phyloP scores from a whole-genome alignment of 2,888 invertebrate species.

The Hirtodrosophila alboralis region DNA sequence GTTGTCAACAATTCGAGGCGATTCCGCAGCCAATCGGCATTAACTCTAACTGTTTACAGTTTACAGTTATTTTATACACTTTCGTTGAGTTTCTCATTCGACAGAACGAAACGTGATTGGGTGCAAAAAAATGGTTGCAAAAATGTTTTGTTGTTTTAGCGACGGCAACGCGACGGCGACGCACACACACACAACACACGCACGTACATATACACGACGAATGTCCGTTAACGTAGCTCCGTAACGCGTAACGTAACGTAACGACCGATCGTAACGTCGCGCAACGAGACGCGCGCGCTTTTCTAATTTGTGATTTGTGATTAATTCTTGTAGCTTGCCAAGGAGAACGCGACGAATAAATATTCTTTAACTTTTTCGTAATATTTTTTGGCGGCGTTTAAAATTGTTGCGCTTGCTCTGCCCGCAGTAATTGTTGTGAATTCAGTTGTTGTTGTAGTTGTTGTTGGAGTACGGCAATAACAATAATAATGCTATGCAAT shows the following conservation, averaged over 20 bases:
- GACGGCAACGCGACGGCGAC: conserved; percentile 58
- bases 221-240: conserved; percentile 41
- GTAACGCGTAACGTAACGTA: conserved; percentile 57
- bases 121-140: conserved; percentile 30
- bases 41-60: conserved; percentile 38
- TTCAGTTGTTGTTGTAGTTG: conserved; percentile 25
- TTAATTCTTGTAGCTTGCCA: conserved; percentile 13
- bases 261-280: conserved; percentile 55
- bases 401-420: conserved; percentile 19
- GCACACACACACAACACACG: neutral
- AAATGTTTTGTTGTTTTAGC: conserved; percentile 50
- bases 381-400: conserved; percentile 35
- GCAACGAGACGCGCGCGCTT: conserved; percentile 54
- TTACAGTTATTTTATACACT: conserved; percentile 30
- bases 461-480: conserved; percentile 41
- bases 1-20: conserved; percentile 34
- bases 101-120: conserved; percentile 4
- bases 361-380: too few relatives aligned
- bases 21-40: conserved; percentile 34
- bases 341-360: conserved; percentile 46
- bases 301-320: conserved; percentile 18
- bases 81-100: conserved; percentile 6
- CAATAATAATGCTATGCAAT: conserved; percentile 59
- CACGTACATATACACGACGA: conserved; percentile 31
- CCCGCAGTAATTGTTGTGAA: conserved; percentile 14